Evolutionary conservation across 2,888 invertebrate genomes (phyloP).

Genomic region (Watsonalla cultraria): DNA sequence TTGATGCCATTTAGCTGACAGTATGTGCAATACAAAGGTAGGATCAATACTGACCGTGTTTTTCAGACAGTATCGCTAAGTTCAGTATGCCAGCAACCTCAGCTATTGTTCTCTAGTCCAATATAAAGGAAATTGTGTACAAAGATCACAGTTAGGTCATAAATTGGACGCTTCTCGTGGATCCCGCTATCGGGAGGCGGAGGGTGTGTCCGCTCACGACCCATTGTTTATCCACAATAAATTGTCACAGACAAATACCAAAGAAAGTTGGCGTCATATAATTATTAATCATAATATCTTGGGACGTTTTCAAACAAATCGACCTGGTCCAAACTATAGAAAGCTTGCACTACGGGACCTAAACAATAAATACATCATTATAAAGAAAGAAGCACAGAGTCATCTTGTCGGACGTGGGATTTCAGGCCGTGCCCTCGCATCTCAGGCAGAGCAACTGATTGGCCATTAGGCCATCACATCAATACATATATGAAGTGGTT

Average conservation of each 20-base stretch:
- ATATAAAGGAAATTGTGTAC: constrained; percentile 19
- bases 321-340: too few relatives aligned
- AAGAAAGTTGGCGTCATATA: constrained; percentile 47
- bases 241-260: constrained; percentile 58
- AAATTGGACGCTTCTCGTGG: constrained; percentile 57
- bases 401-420: too few relatives aligned
- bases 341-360: too few relatives aligned
- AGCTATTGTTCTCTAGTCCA: background rate
- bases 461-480: too few relatives aligned
- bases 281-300: constrained; percentile 31
- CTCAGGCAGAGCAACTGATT: too few relatives aligned
- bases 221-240: constrained; percentile 70
- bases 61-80: background rate
- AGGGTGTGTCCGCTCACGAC: constrained; percentile 67
- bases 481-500: too few relatives aligned
- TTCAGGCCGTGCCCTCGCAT: too few relatives aligned
- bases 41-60: background rate
- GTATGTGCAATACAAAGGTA: background rate
- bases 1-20: constrained; percentile 25
- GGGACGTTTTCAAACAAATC: too few relatives aligned
- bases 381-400: too few relatives aligned
- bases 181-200: constrained; percentile 57
- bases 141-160: constrained; percentile 63
- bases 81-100: background rate
- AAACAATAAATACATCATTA: background rate